Conservation (phyloP, 37 sponge, comb jelly and placozoan species). For the Tethya wilhelma region DNA sequence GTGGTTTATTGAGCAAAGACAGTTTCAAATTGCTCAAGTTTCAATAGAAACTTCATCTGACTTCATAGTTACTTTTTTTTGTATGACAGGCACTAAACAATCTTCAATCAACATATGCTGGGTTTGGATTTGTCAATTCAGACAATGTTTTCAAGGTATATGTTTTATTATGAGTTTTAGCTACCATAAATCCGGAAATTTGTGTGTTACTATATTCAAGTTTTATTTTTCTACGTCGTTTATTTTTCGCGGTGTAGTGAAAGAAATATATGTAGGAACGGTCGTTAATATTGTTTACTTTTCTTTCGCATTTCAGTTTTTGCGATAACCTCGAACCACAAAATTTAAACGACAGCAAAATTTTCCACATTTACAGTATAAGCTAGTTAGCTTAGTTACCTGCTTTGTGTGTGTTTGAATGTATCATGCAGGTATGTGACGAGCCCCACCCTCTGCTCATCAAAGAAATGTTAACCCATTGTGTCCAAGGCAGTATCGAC, state of each 20-base stretch:
- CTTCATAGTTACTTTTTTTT: too few species aligned
- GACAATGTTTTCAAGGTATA: conserved; percentile 98
- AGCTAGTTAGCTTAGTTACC: not conserved
- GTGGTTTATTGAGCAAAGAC: too few species aligned
- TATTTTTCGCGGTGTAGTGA: too few species aligned
- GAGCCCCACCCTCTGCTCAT: conserved; percentile 99
- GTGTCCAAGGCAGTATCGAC: conserved; percentile 74
- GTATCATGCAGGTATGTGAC: conserved; percentile 96
- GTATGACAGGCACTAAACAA: conserved; percentile 97
- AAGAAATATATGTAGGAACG: too few species aligned
- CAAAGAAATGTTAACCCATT: conserved; percentile 91
- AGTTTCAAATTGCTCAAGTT: too few species aligned
- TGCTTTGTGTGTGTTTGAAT: too few species aligned
- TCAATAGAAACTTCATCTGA: too few species aligned
- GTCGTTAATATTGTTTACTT: not conserved
- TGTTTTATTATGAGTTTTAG: not conserved
- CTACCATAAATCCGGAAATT: not conserved
- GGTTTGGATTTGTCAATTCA: conserved; percentile 92
- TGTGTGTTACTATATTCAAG: not conserved
- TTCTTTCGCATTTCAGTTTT: not conserved
- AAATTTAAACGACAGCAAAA: too few species aligned
- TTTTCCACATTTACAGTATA: too few species aligned
- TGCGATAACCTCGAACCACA: too few species aligned
- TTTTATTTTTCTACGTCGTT: too few species aligned
- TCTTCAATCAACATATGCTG: conserved; percentile 88